Conservation (phyloP, 2,113 vertebrate genomes). For the Aegithalos caudatus region DNA sequence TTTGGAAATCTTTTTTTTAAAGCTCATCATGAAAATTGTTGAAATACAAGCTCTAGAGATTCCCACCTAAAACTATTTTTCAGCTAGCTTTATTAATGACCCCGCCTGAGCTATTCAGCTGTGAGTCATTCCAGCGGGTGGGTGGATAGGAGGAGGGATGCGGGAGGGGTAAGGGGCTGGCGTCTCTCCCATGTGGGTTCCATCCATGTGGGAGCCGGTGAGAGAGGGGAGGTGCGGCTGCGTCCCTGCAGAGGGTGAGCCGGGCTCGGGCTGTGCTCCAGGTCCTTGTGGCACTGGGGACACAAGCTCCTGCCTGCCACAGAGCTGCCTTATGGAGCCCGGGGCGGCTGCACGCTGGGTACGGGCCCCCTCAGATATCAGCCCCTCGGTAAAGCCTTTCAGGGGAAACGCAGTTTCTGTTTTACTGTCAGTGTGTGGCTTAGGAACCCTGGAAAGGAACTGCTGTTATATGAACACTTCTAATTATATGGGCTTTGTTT, state of each 20-base stretch:
- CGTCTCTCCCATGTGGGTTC: neutral
- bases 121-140: neutral
- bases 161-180: neutral
- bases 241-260: accelerated
- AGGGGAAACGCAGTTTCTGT: neutral
- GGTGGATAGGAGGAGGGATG: neutral
- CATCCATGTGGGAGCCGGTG: accelerated
- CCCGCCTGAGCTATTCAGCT: neutral
- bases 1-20: neutral
- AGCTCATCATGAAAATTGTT: neutral
- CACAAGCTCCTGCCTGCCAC: neutral
- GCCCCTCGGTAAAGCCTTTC: neutral
- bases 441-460: neutral
- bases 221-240: accelerated
- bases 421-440: neutral
- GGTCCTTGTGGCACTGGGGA: neutral
- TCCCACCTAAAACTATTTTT: neutral
- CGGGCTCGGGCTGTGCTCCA: neutral
- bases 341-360: accelerated
- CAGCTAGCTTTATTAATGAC: neutral
- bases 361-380: neutral
- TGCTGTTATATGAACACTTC: neutral
- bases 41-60: neutral
- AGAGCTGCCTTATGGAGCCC: neutral
- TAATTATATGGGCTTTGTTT: neutral